Evolutionary conservation across 2,888 invertebrate genomes (phyloP).

Genomic region (Electrophaes corylata): DNA sequence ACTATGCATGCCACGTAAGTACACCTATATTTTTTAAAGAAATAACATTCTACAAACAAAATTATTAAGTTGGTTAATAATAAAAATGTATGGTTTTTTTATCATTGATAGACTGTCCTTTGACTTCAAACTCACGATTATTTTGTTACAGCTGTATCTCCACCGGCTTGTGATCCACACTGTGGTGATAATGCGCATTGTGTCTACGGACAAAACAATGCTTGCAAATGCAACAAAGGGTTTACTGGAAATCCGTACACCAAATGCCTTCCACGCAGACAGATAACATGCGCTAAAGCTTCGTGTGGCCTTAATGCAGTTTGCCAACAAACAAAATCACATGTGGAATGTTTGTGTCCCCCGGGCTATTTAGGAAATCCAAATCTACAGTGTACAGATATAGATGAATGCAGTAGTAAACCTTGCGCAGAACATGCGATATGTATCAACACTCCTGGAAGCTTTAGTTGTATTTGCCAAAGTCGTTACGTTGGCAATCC

Average conservation of each 20-base stretch:
- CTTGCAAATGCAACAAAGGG: conserved; percentile 93
- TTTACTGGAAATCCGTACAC: conserved; percentile 95
- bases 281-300: conserved; percentile 88
- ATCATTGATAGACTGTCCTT: too few relatives aligned
- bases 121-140: too few relatives aligned
- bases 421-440: conserved; percentile 94
- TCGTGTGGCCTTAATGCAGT: conserved; percentile 92
- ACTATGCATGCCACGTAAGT: conserved; percentile 96
- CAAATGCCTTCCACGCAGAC: conserved; percentile 89
- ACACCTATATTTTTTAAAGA: conserved; percentile 1
- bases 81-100: background rate
- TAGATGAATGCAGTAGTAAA: conserved; percentile 91
- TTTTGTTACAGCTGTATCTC: conserved; percentile 86
- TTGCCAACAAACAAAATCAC: conserved; percentile 89
- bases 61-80: background rate
- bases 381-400: conserved; percentile 92
- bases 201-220: conserved; percentile 90
- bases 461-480: conserved; percentile 95
- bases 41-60: background rate
- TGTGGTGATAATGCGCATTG: conserved; percentile 95
- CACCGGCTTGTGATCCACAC: conserved; percentile 90
- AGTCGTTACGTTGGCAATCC: conserved; percentile 94
- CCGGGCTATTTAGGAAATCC: conserved; percentile 94
- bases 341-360: conserved; percentile 92
- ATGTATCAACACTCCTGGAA: conserved; percentile 95